phyloP scores from a whole-genome alignment of 2,888 invertebrate genomes.

The Chrysotoxum bicinctum region DNA sequence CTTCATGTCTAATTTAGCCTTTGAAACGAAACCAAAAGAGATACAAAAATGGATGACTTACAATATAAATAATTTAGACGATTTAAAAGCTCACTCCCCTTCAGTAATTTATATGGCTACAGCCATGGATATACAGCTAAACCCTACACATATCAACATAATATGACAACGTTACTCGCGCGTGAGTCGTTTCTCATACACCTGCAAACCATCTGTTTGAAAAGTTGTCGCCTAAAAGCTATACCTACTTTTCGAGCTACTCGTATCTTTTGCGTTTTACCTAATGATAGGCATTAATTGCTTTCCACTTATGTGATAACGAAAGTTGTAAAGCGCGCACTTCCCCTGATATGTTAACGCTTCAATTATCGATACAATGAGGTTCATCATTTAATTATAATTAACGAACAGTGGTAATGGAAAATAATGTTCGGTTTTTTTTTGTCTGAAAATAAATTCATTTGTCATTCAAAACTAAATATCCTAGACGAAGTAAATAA shows the following conservation, averaged over 20 bases:
- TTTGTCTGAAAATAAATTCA: neutral
- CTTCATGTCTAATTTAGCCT: too few species aligned
- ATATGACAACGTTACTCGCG: neutral
- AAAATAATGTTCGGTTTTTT: neutral
- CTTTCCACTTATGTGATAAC: conserved; percentile 46
- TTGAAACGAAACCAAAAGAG: too few species aligned
- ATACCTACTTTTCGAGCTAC: conserved; percentile 22
- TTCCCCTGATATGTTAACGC: conserved; percentile 23
- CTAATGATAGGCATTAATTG: conserved; percentile 39
- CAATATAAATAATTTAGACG: too few species aligned
- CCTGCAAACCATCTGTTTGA: conserved; percentile 65
- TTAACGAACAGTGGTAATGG: conserved; percentile 25
- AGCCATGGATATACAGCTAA: conserved; percentile 9
- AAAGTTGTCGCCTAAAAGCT: conserved; percentile 39
- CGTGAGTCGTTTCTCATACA: conserved; percentile 40
- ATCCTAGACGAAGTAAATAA: neutral
- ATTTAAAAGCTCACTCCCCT: too few species aligned
- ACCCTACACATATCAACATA: neutral
- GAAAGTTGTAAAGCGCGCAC: conserved; percentile 28
- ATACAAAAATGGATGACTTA: too few species aligned
- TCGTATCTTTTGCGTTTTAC: conserved; percentile 35
- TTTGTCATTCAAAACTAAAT: neutral
- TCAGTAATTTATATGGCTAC: neutral
- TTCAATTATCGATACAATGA: conserved; percentile 53
- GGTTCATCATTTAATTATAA: conserved; percentile 23